A percentile compares a stretch with the other conserved stretches of the same genome.
These are phyloP conservation scores for Clanis bilineata DNA, from an alignment of 2,888 invertebrate species.

Conservation along the genomic window DNA sequence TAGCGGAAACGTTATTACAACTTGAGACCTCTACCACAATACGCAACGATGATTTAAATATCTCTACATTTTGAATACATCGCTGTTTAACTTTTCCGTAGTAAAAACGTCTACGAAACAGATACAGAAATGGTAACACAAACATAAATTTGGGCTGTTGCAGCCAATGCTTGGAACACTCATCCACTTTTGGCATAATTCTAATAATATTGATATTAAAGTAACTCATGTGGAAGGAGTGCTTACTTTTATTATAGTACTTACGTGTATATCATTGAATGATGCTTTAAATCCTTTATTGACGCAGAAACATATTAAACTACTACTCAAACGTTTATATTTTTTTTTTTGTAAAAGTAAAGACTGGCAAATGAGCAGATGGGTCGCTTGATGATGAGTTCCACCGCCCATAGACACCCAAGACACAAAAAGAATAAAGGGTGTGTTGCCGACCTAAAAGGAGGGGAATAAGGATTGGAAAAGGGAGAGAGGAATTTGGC, in stretches of 20 bases:
- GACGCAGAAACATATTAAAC: no score
- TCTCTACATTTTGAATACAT: conserved; percentile 26
- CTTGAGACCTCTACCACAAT: conserved; percentile 42
- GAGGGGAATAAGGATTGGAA: no score
- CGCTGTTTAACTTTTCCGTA: conserved; percentile 18
- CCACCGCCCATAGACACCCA: no score
- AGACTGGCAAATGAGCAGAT: no score
- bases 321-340: no score
- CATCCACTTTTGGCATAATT: conserved; percentile 48
- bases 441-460: no score
- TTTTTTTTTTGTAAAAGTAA: no score
- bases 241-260: conserved; percentile 25
- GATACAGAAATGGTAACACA: neutral
- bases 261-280: neutral
- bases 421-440: no score
- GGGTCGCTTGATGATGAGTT: no score
- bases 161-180: conserved; percentile 46
- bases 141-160: neutral
- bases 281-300: no score
- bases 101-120: no score
- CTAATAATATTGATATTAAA: conserved; percentile 53
- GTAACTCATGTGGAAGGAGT: conserved; percentile 44
- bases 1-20: conserved; percentile 75
- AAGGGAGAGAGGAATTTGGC: no score
- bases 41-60: conserved; percentile 9